phyloP scores from a whole-genome alignment of 2,888 invertebrate species.

The Heteromyza rotundicornis region DNA sequence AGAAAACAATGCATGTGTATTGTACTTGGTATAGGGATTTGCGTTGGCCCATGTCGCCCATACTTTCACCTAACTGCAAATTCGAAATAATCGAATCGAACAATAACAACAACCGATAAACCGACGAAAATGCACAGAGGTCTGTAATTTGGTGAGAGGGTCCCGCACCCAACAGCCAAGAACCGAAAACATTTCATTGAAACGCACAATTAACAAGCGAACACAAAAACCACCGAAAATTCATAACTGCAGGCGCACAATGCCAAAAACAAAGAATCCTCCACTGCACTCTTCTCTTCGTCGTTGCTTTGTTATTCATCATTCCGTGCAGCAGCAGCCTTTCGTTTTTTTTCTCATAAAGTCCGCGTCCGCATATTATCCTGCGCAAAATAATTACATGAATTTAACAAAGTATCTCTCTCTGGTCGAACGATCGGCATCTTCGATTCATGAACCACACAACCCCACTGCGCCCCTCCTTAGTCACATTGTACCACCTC shows the following conservation, averaged over 20 bases:
- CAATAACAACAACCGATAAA: conserved; percentile 20
- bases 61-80: background rate
- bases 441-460: background rate
- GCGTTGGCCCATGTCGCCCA: background rate
- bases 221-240: conserved; percentile 27
- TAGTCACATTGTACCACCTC: too few relatives aligned
- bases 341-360: too few relatives aligned
- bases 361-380: background rate
- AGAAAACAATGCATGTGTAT: background rate
- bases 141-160: conserved; percentile 23
- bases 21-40: background rate
- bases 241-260: conserved; percentile 27
- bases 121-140: conserved; percentile 16
- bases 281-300: too few relatives aligned
- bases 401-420: conserved; percentile 8
- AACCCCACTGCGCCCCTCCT: too few relatives aligned
- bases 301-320: too few relatives aligned
- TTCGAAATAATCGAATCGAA: background rate
- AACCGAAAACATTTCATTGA: conserved; percentile 5
- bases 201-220: conserved; percentile 30
- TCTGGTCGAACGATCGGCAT: background rate
- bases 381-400: conserved; percentile 8
- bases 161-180: conserved; percentile 13
- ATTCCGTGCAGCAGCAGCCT: too few relatives aligned
- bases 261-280: background rate